Base-by-base conservation (phyloP, 2,888 invertebrate genomes). In the Troides oblongomaculatus region DNA sequence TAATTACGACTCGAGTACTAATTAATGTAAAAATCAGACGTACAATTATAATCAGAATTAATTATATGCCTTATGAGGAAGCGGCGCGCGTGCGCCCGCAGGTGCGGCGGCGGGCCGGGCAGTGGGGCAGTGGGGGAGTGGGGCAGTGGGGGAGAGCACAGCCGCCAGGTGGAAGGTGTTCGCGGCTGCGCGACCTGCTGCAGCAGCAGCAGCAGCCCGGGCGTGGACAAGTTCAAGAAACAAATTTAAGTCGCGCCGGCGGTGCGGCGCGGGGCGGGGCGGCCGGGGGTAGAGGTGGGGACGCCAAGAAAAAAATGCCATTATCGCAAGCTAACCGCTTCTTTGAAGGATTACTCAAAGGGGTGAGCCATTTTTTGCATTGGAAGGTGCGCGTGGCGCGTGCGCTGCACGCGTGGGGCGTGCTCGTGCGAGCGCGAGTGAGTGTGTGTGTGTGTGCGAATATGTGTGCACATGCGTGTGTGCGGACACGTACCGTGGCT, bases 401-500 rank as follows among this genome's bases (percentile, higher is more conserved):
- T 61, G 6, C 21, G 43, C 18, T 43, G 62, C 39, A 23, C 25
- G 53, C n/a, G n/a, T 43, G 17, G 10, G 0, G 14, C 62, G 58
- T 10, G 39, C 39, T 30, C 3, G 30, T 30, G 39, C 39, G 10
- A 1, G 39, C 0, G 39, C 39, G 39, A 1, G 39, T 39, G 39
- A 17, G 7, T 14, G 50, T 53, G 50, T 14, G 21, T 4, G 50
- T 18, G 12, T 50, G 50, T 12, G 50, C 50, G 5, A 6, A 14
- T 14, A 14, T 68, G 67, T 64, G 64, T 39, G 65, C 57, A 65
- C 56, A 10, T 39, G 62, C 7, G 21, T 46, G 7, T n/a, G 59
- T 72, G 14, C 56, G 23, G 39, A 64, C 72, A 93, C 95, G 93
- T 88, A 96, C 96, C 96, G 84, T 95, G 94, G 80, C 95, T 95